A percentile compares a stretch with the other conserved stretches of the same genome.
Evolutionary conservation across 2,113 vertebrate species (phyloP).

Genomic region (Puntigrus tetrazona): DNA sequence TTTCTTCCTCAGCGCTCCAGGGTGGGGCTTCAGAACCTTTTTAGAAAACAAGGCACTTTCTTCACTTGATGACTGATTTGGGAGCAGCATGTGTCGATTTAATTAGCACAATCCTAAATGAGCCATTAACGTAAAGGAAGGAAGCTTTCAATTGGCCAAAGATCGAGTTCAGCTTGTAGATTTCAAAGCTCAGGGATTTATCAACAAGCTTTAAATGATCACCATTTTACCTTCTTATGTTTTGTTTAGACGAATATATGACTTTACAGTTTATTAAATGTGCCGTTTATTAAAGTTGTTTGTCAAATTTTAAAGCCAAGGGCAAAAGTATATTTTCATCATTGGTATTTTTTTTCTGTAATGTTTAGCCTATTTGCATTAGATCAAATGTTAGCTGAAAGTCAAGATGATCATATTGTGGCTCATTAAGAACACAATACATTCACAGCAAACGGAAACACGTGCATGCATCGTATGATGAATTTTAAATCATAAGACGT

Average conservation of each 20-base stretch:
- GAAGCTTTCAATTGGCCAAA: not conserved
- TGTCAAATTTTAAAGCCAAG: not conserved
- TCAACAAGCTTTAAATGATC: not conserved
- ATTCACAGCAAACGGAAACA: not conserved
- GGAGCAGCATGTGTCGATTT: not conserved
- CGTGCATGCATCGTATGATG: not conserved
- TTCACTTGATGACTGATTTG: conserved; percentile 40
- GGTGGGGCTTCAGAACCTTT: conserved; percentile 37
- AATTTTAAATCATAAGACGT: not conserved
- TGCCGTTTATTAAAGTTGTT: no score
- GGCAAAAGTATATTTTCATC: not conserved
- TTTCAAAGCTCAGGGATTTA: conserved; percentile 13
- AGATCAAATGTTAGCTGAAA: not conserved
- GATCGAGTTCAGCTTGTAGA: not conserved
- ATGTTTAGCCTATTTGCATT: not conserved
- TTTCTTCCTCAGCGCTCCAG: conserved; percentile 40
- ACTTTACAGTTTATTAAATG: not conserved
- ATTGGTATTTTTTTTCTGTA: not conserved
- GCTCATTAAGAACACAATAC: conserved; percentile 9
- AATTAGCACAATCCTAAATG: not conserved
- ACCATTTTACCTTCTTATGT: not conserved
- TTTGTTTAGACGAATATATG: not conserved
- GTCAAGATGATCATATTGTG: not conserved
- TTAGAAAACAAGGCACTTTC: conserved; percentile 24
- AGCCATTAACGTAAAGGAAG: not conserved